phyloP scores from a whole-genome alignment of 2,888 invertebrate species.

The Pyrochroa serraticornis region DNA sequence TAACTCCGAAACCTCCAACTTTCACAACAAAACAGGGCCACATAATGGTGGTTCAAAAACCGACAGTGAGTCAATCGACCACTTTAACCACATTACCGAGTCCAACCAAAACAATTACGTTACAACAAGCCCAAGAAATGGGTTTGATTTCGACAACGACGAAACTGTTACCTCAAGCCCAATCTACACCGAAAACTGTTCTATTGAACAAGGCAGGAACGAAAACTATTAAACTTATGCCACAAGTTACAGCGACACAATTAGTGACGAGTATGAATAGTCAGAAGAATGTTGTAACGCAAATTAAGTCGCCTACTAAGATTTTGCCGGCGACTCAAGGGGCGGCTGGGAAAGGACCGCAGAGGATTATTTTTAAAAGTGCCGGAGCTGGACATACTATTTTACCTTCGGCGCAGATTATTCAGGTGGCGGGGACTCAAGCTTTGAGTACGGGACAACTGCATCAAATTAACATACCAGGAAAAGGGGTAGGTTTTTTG shows the following conservation, averaged over 20 bases:
- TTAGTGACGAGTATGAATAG: neutral
- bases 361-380: conserved; percentile 63
- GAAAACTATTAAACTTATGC: conserved; percentile 54
- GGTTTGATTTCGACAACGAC: conserved; percentile 62
- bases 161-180: conserved; percentile 55
- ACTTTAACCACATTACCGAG: conserved; percentile 47
- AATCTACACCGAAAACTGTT: conserved; percentile 55
- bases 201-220: conserved; percentile 50
- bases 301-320: conserved; percentile 72
- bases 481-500: conserved; percentile 65
- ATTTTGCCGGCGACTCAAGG: conserved; percentile 67
- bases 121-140: conserved; percentile 70
- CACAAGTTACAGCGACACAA: conserved; percentile 38
- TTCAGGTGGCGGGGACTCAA: conserved; percentile 52
- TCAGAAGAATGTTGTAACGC: conserved; percentile 54
- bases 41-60: conserved; percentile 50
- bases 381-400: conserved; percentile 55
- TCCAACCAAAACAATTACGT: conserved; percentile 67
- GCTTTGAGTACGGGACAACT: conserved; percentile 61
- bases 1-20: conserved; percentile 39
- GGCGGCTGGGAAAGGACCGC: conserved; percentile 54
- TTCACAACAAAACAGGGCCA: conserved; percentile 41
- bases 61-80: conserved; percentile 43
- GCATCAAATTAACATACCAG: conserved; percentile 76
- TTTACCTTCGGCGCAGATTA: conserved; percentile 51